Percentiles rank a stretch among this genome's conserved stretches.
Conservation (phyloP, 1,140 invertebrate genomes). For the Choristoneura fumiferana region DNA sequence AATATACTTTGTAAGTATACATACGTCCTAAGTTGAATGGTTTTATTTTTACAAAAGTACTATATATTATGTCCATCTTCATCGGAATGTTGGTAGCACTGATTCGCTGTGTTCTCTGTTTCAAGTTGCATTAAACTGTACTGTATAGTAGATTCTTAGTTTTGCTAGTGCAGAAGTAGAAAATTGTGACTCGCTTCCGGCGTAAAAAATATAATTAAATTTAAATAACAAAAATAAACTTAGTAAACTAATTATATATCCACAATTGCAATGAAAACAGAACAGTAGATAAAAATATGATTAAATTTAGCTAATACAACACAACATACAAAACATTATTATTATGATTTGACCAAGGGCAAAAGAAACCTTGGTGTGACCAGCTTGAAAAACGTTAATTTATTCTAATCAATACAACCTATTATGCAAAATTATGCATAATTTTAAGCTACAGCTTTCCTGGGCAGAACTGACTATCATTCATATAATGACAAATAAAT, state of each 20-base stretch:
- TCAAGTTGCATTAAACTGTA: neutral
- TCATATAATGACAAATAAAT: too few species aligned
- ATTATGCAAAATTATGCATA: too few species aligned
- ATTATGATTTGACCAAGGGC: too few species aligned
- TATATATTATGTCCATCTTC: neutral
- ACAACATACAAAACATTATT: too few species aligned
- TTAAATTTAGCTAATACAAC: slow-evolving; percentile 21
- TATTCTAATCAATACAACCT: neutral
- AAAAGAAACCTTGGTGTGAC: neutral
- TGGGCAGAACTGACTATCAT: too few species aligned
- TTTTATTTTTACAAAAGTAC: neutral
- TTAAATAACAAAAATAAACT: slow-evolving; percentile 30
- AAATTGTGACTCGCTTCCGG: slow-evolving; percentile 9
- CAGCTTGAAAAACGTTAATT: slow-evolving; percentile 5
- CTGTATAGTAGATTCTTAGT: neutral
- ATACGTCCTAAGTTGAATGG: neutral
- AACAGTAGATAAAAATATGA: slow-evolving; percentile 22
- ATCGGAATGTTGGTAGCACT: neutral
- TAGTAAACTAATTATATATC: slow-evolving; percentile 21
- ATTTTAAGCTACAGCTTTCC: too few species aligned
- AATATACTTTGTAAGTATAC: slow-evolving; percentile 6
- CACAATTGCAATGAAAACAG: slow-evolving; percentile 17
- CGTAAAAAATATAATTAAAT: slow-evolving; percentile 14
- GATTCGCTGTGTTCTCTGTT: neutral
- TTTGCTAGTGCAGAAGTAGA: neutral